Percentiles rank a stretch among this genome's conserved stretches.
Evolutionary conservation across 2,888 invertebrate species (phyloP).

Genomic region (Enoplolaimus lenunculus): DNA sequence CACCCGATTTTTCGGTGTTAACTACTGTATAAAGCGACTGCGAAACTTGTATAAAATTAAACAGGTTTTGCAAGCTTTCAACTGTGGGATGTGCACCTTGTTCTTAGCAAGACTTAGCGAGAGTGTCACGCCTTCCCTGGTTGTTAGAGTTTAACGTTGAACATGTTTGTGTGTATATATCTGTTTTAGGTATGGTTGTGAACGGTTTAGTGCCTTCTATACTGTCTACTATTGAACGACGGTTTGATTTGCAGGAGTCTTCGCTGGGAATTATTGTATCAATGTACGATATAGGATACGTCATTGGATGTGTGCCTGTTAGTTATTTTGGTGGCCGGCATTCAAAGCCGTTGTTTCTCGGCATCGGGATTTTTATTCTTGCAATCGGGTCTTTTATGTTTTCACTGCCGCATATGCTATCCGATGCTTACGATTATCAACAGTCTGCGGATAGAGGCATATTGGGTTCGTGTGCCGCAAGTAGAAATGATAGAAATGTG

Average conservation of each 20-base stretch:
- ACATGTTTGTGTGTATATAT: too few relatives aligned
- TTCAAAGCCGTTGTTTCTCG: constrained; percentile 36
- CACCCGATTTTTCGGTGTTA: too few relatives aligned
- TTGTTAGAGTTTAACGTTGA: too few relatives aligned
- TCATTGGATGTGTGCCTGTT: constrained; percentile 64
- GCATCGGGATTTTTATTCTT: constrained; percentile 57
- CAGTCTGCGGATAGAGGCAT: not conserved
- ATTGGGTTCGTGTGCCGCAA: not conserved
- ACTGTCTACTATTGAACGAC: constrained; percentile 70
- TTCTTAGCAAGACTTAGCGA: too few relatives aligned
- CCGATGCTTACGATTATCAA: constrained; percentile 51
- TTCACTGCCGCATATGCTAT: constrained; percentile 64
- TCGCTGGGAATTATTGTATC: constrained; percentile 64
- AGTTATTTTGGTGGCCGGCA: constrained; percentile 60
- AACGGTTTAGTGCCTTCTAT: constrained; percentile 75
- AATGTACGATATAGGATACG: constrained; percentile 67
- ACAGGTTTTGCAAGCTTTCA: too few relatives aligned
- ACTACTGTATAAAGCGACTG: too few relatives aligned
- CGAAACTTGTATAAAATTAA: too few relatives aligned
- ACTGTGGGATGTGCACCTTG: too few relatives aligned
- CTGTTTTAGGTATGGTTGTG: constrained; percentile 52
- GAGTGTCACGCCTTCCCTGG: too few relatives aligned
- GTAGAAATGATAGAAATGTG: too few relatives aligned
- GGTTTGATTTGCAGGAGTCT: constrained; percentile 64
- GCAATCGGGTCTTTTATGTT: constrained; percentile 56